Conservation (phyloP, 2,797 vertebrate genomes). For the Ptychadena robeensis region DNA sequence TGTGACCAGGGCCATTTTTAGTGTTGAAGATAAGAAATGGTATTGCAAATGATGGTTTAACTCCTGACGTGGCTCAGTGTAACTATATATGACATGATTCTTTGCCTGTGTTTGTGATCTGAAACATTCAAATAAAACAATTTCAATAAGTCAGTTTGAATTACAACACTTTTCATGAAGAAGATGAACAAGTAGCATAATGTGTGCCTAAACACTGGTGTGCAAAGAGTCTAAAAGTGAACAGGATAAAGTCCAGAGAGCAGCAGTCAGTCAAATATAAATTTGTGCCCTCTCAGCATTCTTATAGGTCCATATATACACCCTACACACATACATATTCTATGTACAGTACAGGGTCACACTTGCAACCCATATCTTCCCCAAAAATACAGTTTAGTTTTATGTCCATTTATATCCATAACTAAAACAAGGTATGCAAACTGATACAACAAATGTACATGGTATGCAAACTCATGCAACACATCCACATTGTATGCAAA, state of each 20-base stretch:
- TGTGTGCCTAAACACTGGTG: not conserved
- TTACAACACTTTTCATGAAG: not conserved
- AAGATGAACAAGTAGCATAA: not conserved
- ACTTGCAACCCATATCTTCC: not conserved
- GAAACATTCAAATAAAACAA: not conserved
- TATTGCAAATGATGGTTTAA: too few species aligned
- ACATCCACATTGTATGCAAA: too few species aligned
- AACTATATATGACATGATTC: too few species aligned
- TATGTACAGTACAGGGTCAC: not conserved
- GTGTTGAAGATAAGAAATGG: too few species aligned
- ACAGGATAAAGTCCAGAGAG: slow-evolving; percentile 36
- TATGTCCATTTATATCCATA: not conserved
- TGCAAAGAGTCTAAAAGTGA: slow-evolving; percentile 2
- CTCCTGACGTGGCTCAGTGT: too few species aligned
- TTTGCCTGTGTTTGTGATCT: too few species aligned
- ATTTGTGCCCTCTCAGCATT: not conserved
- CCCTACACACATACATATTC: not conserved
- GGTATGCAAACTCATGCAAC: too few species aligned
- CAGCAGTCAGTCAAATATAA: slow-evolving; percentile 9
- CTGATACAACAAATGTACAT: too few species aligned
- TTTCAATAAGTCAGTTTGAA: not conserved
- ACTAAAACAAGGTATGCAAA: not conserved
- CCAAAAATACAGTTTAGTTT: not conserved
- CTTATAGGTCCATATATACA: slow-evolving; percentile 1
- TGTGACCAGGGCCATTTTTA: too few species aligned